Base-by-base conservation (phyloP, 2,797 vertebrate genomes). In the Macropodus opercularis region DNA sequence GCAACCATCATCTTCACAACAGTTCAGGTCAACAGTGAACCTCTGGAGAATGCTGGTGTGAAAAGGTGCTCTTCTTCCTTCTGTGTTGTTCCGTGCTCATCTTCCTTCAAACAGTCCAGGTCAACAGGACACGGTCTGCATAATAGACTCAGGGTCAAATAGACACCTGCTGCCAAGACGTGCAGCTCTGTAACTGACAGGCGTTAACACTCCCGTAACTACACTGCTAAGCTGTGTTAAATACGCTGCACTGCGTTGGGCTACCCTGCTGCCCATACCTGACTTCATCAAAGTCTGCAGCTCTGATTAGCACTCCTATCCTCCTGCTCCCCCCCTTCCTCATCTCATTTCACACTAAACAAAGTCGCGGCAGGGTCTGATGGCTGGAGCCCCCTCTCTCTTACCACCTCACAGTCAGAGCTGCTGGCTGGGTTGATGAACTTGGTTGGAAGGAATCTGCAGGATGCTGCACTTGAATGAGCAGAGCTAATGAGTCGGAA, bases 401-500 rank as follows among this genome's bases (percentile, higher is more conserved):
- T 77, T 77, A 83, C 72, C 61, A 47, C 71, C 70, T 80, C 81
- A n/a, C 88, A 79, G 80, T 46, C n/a, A 58, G 83, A 86, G 72
- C 31, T 57, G n/a, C 64, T 70, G 69, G 66, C 68, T 68, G 49
- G 71, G 70, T 69, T 87, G 83, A 81, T 87, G 87, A 87, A 87
- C 85, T 79, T 87, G 83, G 74, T 78, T 87, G 79, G 83, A 89
- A 87, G 85, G 85, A 90, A 91, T 90, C 89, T 15, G 71, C 75
- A 71, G 77, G 76, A 77, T 75, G 72, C 81, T 89, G 64, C 90
- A 85, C 86, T 86, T 81, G 82, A 86, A 80, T 86, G 84, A 89
- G 79, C 87, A 89, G 74, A 72, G 79, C 86, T 89, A 92, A 92
- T 91, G 89, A 91, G 81, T 85, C 84, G 86, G 87, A 91, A 90